phyloP scores from a whole-genome alignment of 2,888 invertebrate species.

The Drosophila vallismaia region DNA sequence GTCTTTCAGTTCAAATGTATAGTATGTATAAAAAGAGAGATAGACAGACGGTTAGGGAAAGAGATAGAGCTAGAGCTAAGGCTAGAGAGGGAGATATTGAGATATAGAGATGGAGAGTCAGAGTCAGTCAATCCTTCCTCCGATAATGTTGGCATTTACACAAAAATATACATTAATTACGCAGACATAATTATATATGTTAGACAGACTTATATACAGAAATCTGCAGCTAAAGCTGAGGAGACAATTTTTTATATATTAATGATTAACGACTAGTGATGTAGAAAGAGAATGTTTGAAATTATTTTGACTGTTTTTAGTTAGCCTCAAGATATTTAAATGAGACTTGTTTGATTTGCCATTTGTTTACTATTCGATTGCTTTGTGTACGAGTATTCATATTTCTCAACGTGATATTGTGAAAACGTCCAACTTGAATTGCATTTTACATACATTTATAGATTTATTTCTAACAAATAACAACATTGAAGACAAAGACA shows the following conservation, averaged over 20 bases:
- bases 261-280: slow-evolving; percentile 8
- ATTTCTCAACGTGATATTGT: slow-evolving; percentile 76
- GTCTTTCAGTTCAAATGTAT: slow-evolving; percentile 82
- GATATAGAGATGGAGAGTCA: slow-evolving; percentile 39
- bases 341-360: slow-evolving; percentile 60
- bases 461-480: slow-evolving; percentile 45
- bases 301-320: slow-evolving; percentile 71
- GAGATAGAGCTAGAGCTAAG: slow-evolving; percentile 6
- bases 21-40: slow-evolving; percentile 74
- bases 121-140: slow-evolving; percentile 80
- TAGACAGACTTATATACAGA: slow-evolving; percentile 31
- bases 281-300: slow-evolving; percentile 42
- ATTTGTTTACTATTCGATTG: slow-evolving; percentile 54
- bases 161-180: slow-evolving; percentile 41
- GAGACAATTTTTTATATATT: slow-evolving; percentile 32
- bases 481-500: slow-evolving; percentile 1
- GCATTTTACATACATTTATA: slow-evolving; percentile 55
- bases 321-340: slow-evolving; percentile 53
- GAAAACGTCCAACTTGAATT: slow-evolving; percentile 76
- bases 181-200: slow-evolving; percentile 53
- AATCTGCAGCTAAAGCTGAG: slow-evolving; percentile 14
- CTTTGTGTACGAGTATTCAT: slow-evolving; percentile 55
- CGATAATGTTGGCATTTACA: slow-evolving; percentile 82
- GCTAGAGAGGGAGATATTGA: slow-evolving; percentile 3
- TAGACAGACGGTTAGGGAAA: slow-evolving; percentile 37